Evolutionary conservation across 2,888 invertebrate species (phyloP), one percentile per base, ranked within the genome.

Genomic region (Diaphora mendica): DNA sequence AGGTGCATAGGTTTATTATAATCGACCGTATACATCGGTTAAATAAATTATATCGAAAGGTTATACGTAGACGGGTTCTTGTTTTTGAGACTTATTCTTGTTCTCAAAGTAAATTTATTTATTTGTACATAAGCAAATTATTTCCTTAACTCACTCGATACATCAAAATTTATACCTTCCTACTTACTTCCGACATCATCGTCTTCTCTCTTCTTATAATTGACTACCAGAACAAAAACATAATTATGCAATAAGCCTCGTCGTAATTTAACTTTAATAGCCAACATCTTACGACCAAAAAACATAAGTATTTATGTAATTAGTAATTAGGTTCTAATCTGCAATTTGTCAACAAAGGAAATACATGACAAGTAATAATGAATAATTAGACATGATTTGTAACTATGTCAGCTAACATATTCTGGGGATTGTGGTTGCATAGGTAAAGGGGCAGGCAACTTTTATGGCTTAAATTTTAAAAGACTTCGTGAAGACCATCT

Each of bases 321-420:
- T 67, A 67, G 30, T 48, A 39, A 23, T 39, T 67, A 48, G 30
- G 17, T 17, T 30, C 30, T 67, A 67, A 33, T 67, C 23, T 30
- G 23, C 26, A 33, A 48, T 67, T 67, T 20, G 30, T 23, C 48
- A 23, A 23, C 62, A 62, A 23, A 67, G 30, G 23, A 44, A 67
- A 67, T 68, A n/a, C n/a, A 55, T 68, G 68, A 55, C 51, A n/a
- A 15, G 55, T 11, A 71, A 55, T 39, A 39, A 64, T 64, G 35
- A 70, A 64, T 64, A 70, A 70, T 70, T 44, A 7, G 23, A 33
- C 33, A 11, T 62, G 26, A 42, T 62, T 62, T 30, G 26, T 42
- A 69, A 39, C 39, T 39, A 3, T n/a, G 11, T 23, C 3, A 39
- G 13, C 11, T 26, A 66, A 26, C n/a, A 23, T 39, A 15, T 35